These are phyloP conservation scores for Pristionchus exspectatus DNA, from an alignment of 2,888 invertebrate genomes.

Conservation along the genomic window DNA sequence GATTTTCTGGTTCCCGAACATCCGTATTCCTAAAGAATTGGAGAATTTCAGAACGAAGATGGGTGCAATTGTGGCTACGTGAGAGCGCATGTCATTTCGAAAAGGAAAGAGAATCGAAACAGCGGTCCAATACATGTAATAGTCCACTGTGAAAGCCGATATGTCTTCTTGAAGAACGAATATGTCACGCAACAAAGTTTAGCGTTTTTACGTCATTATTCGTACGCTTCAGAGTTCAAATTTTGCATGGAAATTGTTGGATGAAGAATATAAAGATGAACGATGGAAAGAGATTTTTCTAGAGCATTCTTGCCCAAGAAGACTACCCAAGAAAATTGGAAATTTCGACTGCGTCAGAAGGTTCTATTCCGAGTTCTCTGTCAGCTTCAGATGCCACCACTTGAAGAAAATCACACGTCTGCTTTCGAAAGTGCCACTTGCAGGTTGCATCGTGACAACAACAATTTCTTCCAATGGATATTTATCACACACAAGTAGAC, in stretches of 20 bases:
- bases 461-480: background rate
- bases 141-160: background rate
- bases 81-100: background rate
- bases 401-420: background rate
- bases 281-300: too few species aligned
- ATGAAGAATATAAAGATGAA: background rate
- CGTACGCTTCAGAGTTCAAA: background rate
- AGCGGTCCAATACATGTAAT: background rate
- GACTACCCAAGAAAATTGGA: background rate
- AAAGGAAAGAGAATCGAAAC: background rate
- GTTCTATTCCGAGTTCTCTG: constrained; percentile 15
- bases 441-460: background rate
- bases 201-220: background rate
- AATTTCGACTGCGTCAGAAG: background rate
- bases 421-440: background rate
- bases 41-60: background rate
- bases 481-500: background rate
- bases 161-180: background rate
- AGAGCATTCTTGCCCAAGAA: background rate
- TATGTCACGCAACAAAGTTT: background rate
- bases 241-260: background rate
- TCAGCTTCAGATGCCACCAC: background rate
- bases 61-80: background rate
- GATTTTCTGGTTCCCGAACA: background rate
- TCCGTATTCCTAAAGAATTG: background rate